These are phyloP conservation scores for Ceratosolen solmsi DNA, from an alignment of 1,140 invertebrate genomes.

Conservation along the genomic window DNA sequence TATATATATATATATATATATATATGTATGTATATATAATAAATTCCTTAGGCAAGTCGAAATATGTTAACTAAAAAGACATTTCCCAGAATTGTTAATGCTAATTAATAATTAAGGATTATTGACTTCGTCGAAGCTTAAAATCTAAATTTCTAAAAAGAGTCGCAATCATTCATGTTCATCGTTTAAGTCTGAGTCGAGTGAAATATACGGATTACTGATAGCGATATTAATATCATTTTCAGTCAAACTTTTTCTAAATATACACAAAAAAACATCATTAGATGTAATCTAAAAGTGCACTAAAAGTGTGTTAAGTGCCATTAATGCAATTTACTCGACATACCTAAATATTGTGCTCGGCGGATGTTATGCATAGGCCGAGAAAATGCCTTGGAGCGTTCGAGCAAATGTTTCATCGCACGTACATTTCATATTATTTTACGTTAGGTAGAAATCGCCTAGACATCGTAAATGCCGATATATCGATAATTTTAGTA, in stretches of 20 bases:
- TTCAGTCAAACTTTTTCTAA: background rate
- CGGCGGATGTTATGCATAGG: background rate
- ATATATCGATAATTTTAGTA: background rate
- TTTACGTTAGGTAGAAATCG: background rate
- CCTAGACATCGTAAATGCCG: background rate
- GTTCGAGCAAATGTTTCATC: background rate
- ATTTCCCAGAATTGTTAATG: too few species aligned
- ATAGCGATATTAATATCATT: background rate
- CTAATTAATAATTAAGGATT: background rate
- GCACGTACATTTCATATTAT: background rate
- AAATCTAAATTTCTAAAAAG: background rate
- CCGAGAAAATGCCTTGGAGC: background rate
- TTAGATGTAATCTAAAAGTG: background rate
- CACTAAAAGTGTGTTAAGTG: background rate
- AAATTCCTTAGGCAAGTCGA: too few species aligned
- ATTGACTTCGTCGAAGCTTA: too few species aligned
- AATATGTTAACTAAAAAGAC: too few species aligned
- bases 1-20: too few species aligned
- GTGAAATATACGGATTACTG: background rate
- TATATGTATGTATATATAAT: too few species aligned
- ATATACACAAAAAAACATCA: too few species aligned
- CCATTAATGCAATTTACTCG: background rate
- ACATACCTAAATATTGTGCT: background rate
- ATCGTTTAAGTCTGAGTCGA: background rate
- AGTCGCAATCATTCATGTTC: background rate